Evolutionary conservation across 2,888 invertebrate genomes (phyloP).

Genomic region (Microctonus hyperodae): DNA sequence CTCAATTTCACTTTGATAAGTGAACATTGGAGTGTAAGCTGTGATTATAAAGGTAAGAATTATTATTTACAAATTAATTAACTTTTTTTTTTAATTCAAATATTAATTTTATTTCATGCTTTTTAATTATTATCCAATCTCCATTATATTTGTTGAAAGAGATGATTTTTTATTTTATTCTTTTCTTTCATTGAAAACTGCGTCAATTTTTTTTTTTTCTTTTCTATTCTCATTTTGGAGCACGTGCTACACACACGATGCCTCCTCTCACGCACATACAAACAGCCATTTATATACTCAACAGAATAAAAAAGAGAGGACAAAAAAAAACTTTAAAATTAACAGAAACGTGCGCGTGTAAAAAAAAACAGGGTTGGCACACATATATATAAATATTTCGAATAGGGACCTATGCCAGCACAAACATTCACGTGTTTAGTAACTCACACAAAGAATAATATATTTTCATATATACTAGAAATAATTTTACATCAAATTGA

Average conservation of each 20-base stretch:
- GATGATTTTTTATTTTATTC: too few species aligned
- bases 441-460: too few species aligned
- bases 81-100: not conserved
- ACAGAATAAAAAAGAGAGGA: not conserved
- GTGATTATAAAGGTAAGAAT: conserved; percentile 26
- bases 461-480: not conserved
- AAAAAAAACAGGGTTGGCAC: not conserved
- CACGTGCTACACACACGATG: conserved; percentile 35
- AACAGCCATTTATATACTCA: not conserved
- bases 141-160: too few species aligned
- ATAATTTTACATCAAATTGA: conserved; percentile 3
- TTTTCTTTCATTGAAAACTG: too few species aligned
- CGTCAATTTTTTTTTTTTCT: not conserved
- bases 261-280: not conserved
- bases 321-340: not conserved
- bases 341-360: not conserved
- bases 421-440: not conserved
- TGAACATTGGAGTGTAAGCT: conserved; percentile 17
- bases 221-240: conserved; percentile 25
- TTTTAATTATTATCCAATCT: too few species aligned
- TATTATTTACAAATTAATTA: not conserved
- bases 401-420: conserved; percentile 8
- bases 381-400: not conserved
- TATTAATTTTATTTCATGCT: too few species aligned
- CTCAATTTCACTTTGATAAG: not conserved